A percentile compares a stretch with the other conserved stretches of the same genome.
Conservation (phyloP, 2,113 vertebrate species). For the Ailuropoda melanoleuca region DNA sequence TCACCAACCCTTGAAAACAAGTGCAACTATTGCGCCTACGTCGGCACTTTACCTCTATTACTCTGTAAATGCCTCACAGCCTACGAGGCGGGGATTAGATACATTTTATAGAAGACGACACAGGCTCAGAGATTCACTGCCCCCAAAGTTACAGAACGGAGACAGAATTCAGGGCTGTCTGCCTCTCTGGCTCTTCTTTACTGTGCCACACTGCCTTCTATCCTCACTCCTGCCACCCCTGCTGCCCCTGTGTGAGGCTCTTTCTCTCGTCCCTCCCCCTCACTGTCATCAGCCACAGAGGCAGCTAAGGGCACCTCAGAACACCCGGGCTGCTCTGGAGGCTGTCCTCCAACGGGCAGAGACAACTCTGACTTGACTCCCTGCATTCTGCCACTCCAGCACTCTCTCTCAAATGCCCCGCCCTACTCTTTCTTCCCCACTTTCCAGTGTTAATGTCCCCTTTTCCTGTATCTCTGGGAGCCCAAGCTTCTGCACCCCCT, state of each 20-base stretch:
- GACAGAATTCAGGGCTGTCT: not conserved
- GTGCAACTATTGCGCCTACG: not conserved
- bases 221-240: not conserved
- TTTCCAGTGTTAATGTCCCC: not conserved
- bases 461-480: not conserved
- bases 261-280: not conserved
- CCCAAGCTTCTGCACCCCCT: not conserved
- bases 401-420: not conserved
- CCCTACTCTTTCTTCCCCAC: not conserved
- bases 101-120: not conserved
- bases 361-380: not conserved
- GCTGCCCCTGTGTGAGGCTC: accelerated
- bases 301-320: not conserved
- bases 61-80: not conserved
- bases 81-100: not conserved
- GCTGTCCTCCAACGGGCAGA: not conserved
- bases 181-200: not conserved
- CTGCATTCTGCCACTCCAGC: too few relatives aligned
- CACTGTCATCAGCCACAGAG: not conserved
- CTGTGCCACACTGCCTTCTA: not conserved
- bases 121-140: not conserved
- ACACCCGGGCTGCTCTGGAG: not conserved
- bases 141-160: not conserved
- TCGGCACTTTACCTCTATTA: not conserved
- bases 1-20: not conserved